Evolutionary conservation across 2,797 vertebrate genomes (phyloP).

Genomic region (Rachycentron canadum): DNA sequence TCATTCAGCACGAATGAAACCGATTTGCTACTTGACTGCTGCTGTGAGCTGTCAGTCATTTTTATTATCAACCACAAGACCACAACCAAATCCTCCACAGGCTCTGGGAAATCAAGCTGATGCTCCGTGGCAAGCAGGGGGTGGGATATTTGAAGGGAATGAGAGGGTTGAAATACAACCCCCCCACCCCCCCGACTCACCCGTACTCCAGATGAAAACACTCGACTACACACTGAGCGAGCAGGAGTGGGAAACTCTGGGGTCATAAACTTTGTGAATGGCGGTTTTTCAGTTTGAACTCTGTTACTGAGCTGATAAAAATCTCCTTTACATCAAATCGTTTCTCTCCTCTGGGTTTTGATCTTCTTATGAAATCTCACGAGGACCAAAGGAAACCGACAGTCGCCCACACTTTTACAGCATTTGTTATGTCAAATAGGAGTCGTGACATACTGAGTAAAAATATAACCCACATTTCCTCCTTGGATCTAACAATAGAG

Average conservation of each 20-base stretch:
- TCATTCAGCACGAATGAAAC: constrained; percentile 13
- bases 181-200: background rate
- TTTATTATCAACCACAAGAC: constrained; percentile 37
- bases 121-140: background rate
- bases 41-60: constrained; percentile 49
- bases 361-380: constrained; percentile 1
- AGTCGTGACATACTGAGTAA: background rate
- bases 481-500: background rate
- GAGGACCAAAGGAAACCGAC: background rate
- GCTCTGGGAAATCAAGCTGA: constrained; percentile 13
- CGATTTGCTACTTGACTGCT: constrained; percentile 28
- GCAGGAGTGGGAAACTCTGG: background rate
- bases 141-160: background rate
- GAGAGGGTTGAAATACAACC: background rate
- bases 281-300: constrained; percentile 32
- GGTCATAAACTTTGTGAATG: constrained; percentile 24
- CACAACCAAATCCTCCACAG: constrained; percentile 29
- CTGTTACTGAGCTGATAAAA: constrained; percentile 21
- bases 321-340: constrained; percentile 10
- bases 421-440: background rate
- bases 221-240: constrained; percentile 29
- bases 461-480: background rate
- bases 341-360: background rate
- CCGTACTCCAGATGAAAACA: constrained; percentile 49
- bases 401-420: constrained; percentile 5